Evolutionary conservation across 2,113 vertebrate genomes (phyloP).

Genomic region (Meles meles): DNA sequence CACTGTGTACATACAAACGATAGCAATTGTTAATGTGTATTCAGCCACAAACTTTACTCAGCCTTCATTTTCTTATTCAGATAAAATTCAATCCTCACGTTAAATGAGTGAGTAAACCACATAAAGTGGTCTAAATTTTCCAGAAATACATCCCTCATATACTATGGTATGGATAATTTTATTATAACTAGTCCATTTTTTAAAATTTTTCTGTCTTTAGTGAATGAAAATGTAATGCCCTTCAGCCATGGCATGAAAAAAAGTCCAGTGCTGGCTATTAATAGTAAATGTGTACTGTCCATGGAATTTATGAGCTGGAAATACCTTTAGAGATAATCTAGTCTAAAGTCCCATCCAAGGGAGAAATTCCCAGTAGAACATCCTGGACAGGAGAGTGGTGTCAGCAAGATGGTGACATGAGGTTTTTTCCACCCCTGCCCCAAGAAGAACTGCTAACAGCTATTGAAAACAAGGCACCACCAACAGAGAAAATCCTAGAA

Average conservation of each 20-base stretch:
- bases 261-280: constrained; percentile 52
- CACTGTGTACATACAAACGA: not conserved
- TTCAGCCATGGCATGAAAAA: constrained; percentile 42
- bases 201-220: constrained; percentile 33
- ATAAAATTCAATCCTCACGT: not conserved
- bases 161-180: constrained; percentile 12
- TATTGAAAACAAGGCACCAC: not conserved
- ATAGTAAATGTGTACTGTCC: constrained; percentile 43
- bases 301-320: constrained; percentile 65
- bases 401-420: not conserved
- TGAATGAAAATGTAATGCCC: constrained; percentile 37
- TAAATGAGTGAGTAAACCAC: not conserved
- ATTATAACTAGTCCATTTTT: constrained; percentile 44
- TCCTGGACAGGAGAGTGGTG: constrained; percentile 21
- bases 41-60: not conserved
- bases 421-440: not conserved
- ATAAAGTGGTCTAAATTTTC: constrained; percentile 56
- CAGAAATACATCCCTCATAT: constrained; percentile 35
- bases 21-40: not conserved
- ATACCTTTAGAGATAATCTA: constrained; percentile 64
- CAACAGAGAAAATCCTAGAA: not conserved
- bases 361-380: constrained; percentile 53
- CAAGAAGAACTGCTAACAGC: not conserved
- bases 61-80: not conserved
- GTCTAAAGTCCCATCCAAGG: constrained; percentile 18